phyloP scores from a whole-genome alignment of 2,888 invertebrate species.

The Nomada ferruginata region DNA sequence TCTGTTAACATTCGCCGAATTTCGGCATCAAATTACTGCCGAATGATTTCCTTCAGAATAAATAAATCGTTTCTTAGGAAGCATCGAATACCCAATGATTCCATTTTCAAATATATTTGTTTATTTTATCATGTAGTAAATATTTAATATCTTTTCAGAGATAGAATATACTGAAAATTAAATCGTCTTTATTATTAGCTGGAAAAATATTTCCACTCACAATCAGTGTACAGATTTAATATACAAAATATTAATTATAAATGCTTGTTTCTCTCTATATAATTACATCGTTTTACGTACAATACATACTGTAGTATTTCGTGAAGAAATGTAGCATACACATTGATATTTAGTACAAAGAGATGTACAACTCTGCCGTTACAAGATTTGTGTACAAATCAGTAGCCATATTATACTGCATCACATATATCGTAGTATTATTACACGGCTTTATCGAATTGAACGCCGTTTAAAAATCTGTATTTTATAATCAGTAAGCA shows the following conservation, averaged over 20 bases:
- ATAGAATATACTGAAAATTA: background rate
- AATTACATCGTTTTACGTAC: constrained; percentile 47
- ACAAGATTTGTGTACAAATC: too few relatives aligned
- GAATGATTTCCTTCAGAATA: background rate
- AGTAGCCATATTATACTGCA: too few relatives aligned
- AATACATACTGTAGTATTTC: constrained; percentile 17
- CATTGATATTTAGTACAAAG: background rate
- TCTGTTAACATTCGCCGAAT: too few relatives aligned
- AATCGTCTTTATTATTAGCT: constrained; percentile 14
- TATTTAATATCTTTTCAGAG: background rate
- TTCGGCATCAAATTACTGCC: too few relatives aligned
- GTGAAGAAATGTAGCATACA: constrained; percentile 30
- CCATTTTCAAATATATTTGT: constrained; percentile 6
- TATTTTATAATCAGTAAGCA: background rate
- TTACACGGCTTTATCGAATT: too few relatives aligned
- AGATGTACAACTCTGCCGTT: too few relatives aligned
- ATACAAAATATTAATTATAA: constrained; percentile 37
- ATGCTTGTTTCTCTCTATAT: constrained; percentile 29
- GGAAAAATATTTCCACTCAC: constrained; percentile 13
- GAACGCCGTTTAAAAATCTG: too few relatives aligned
- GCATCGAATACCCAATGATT: background rate
- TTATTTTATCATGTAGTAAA: background rate
- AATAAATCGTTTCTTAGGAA: background rate
- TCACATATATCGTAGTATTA: too few relatives aligned
- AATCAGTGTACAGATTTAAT: background rate